phyloP scores from a whole-genome alignment of 1,140 invertebrate genomes.

The Helicorthomorpha holstii region DNA sequence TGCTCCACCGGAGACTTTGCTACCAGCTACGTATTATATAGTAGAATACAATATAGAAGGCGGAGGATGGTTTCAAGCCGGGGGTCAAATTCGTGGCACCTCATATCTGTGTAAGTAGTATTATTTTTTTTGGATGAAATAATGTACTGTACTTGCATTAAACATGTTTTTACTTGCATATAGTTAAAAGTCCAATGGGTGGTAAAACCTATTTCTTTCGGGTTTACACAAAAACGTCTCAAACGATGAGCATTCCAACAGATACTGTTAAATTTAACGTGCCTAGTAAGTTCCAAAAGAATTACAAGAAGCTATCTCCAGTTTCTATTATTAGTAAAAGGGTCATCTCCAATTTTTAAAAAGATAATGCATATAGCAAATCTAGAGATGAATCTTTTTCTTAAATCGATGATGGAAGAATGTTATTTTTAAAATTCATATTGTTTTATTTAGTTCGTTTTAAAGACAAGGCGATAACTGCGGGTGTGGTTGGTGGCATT shows the following conservation, averaged over 20 bases:
- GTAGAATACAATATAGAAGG: slow-evolving; percentile 57
- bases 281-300: slow-evolving; percentile 30
- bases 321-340: too few relatives aligned
- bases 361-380: too few relatives aligned
- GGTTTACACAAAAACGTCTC: slow-evolving; percentile 57
- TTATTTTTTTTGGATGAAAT: not conserved
- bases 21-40: slow-evolving; percentile 67
- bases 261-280: slow-evolving; percentile 72
- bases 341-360: too few relatives aligned
- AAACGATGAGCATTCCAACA: slow-evolving; percentile 51
- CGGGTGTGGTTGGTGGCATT: slow-evolving; percentile 81
- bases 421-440: too few relatives aligned
- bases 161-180: not conserved
- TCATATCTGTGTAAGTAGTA: not conserved
- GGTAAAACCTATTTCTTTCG: slow-evolving; percentile 78
- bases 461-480: slow-evolving; percentile 60
- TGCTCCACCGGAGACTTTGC: slow-evolving; percentile 51
- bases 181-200: slow-evolving; percentile 76
- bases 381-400: too few relatives aligned
- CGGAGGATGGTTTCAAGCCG: slow-evolving; percentile 29
- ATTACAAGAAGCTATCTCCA: too few relatives aligned
- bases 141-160: not conserved
- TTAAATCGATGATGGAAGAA: too few relatives aligned
- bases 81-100: not conserved
- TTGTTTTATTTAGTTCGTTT: not conserved